These are phyloP conservation scores for Coremacera marginata DNA, from an alignment of 2,888 invertebrate genomes.

Conservation along the genomic window DNA sequence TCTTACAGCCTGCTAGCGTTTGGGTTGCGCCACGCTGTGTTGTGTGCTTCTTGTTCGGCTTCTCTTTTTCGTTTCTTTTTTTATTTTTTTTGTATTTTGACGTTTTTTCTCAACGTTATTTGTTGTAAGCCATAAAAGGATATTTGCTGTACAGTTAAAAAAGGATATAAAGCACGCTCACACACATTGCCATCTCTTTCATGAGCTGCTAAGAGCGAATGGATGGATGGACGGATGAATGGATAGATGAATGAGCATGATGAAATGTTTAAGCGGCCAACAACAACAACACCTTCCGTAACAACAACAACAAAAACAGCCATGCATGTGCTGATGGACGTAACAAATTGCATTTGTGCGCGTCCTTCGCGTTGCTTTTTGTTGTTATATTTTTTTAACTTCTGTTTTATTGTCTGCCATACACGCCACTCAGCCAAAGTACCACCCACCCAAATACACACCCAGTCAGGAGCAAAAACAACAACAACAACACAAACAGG, in stretches of 20 bases:
- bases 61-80: not conserved
- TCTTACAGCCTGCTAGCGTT: not conserved
- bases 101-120: not conserved
- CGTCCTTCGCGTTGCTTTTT: not conserved
- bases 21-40: not conserved
- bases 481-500: conserved; percentile 10
- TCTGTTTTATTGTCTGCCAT: conserved; percentile 1
- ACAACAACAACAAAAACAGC: not conserved
- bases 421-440: not conserved
- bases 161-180: not conserved
- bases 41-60: not conserved
- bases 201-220: conserved; percentile 20
- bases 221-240: not conserved
- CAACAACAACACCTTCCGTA: not conserved
- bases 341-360: conserved; percentile 35
- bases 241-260: conserved; percentile 27
- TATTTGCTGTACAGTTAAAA: conserved; percentile 9
- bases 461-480: not conserved
- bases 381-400: not conserved
- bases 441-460: not conserved
- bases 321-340: conserved; percentile 32
- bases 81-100: not conserved
- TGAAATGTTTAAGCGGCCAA: conserved; percentile 17
- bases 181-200: conserved; percentile 34
- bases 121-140: conserved; percentile 37